Conservation (phyloP, 2,888 invertebrate genomes). For the Rhagonycha lutea region DNA sequence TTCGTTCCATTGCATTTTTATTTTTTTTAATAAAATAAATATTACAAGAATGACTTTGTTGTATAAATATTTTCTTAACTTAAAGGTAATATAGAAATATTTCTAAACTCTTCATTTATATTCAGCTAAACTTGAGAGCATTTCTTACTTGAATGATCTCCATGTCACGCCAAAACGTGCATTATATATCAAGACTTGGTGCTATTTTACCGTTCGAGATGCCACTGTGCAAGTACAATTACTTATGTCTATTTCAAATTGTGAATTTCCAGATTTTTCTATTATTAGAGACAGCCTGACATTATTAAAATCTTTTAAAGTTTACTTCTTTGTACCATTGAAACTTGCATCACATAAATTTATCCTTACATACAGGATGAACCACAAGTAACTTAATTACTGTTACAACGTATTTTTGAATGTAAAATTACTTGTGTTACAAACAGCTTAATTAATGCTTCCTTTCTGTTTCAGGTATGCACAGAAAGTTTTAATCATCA, state of each 20-base stretch:
- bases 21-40: not conserved
- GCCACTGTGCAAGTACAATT: slow-evolving; percentile 29
- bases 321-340: not conserved
- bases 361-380: not conserved
- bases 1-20: not conserved
- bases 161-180: slow-evolving; percentile 24
- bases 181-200: slow-evolving; percentile 6
- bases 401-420: not conserved
- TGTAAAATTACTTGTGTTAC: not conserved
- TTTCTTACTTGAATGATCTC: slow-evolving; percentile 19
- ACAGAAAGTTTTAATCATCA: not conserved
- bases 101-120: not conserved
- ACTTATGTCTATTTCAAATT: slow-evolving; percentile 25
- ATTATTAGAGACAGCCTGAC: not conserved
- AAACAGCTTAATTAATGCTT: not conserved
- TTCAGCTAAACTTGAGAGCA: slow-evolving; percentile 4
- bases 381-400: not conserved
- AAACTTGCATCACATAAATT: not conserved
- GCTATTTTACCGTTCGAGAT: slow-evolving; percentile 24
- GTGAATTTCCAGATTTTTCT: slow-evolving; percentile 24
- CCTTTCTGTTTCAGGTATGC: slow-evolving; percentile 5
- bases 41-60: not conserved
- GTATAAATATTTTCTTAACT: not conserved
- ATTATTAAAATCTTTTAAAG: not conserved
- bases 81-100: not conserved